Base-by-base conservation (phyloP, 2,888 invertebrate genomes). In the Acrobeloides nanus region DNA sequence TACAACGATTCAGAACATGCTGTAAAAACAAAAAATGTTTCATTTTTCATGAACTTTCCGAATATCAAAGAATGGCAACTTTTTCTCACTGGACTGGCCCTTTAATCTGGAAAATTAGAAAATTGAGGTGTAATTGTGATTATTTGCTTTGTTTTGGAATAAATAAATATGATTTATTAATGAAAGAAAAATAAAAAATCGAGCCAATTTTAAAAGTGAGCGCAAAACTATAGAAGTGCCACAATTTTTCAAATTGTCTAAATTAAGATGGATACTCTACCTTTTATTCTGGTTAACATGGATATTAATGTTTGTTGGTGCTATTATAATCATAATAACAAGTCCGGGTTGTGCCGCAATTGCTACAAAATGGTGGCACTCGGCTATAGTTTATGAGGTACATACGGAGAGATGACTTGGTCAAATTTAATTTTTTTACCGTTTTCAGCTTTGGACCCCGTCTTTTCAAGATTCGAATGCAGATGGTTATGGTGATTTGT, bases 401-500 rank as follows among this genome's bases (percentile, higher is more conserved):
- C 17, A 49, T 44, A 23, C 10, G 35, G 10, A 8, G 20, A 0
- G 8, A 21, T 18, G 18, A 31, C 23, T 32, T 34, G 34, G n/a
- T 17, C 20, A 25, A 34, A 5, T 20, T 17, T 20, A 24, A n/a
- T 23, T 2, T 20, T n/a, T 26, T 12, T n/a, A n/a, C n/a, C 4
- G 18, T 45, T 31, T 52, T 76, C 86, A 89, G 76, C 83, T 88
- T 46, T 87, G 87, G 75, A 85, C 87, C 0, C 79, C 85, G 46
- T 86, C 88, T 0, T 89, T 87, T 75, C 83, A 82, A 73, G 90
- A 92, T 74, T 83, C 82, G 12, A 78, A 87, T 74, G 84, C 82
- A 0, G 84, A 88, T 74, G 89, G 89, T 17, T 79, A 84, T 18
- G 89, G 89, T 0, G 89, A 90, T 74, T 75, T 89, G 10, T 80